These are phyloP conservation scores for Pyralis farinalis DNA, from an alignment of 2,888 invertebrate species.

Conservation along the genomic window DNA sequence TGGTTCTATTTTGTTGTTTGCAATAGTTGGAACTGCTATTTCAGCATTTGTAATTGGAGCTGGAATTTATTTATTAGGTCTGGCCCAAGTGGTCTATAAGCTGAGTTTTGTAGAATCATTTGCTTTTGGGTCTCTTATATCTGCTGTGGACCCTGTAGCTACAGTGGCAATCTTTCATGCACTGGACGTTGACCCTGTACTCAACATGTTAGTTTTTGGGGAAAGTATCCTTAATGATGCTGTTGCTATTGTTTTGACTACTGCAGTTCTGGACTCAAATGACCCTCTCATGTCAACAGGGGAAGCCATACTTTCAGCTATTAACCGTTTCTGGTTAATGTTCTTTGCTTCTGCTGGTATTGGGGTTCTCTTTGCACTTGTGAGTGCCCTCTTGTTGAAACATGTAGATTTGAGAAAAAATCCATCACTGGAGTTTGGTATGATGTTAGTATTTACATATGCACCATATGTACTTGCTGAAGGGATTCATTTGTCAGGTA, in stretches of 20 bases:
- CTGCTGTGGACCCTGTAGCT: constrained; percentile 99
- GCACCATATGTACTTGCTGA: constrained; percentile 99
- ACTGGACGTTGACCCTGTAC: constrained; percentile 96
- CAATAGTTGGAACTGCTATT: constrained; percentile 97
- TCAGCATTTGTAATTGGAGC: constrained; percentile 98
- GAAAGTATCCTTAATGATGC: constrained; percentile 98
- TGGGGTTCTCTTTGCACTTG: constrained; percentile 95
- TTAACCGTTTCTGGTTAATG: constrained; percentile 96
- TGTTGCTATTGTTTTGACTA: constrained; percentile 98
- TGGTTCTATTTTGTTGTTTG: constrained; percentile 98
- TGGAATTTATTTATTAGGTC: constrained; percentile 95
- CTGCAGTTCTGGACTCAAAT: constrained; percentile 88
- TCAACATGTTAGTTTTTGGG: constrained; percentile 99
- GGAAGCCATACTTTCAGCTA: constrained; percentile 92
- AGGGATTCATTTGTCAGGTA: constrained; percentile 95
- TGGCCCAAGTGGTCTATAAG: constrained; percentile 94
- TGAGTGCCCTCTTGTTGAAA: constrained; percentile 95
- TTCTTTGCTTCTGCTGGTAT: constrained; percentile 99
- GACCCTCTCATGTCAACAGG: constrained; percentile 84
- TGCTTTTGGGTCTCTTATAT: constrained; percentile 98
- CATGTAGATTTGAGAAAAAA: constrained; percentile 98
- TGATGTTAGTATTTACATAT: constrained; percentile 99
- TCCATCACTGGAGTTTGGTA: constrained; percentile 98
- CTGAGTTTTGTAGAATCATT: constrained; percentile 98
- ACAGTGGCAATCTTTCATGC: constrained; percentile 99